These are phyloP conservation scores for Picus viridis DNA, from an alignment of 2,797 vertebrate species.

Conservation along the genomic window DNA sequence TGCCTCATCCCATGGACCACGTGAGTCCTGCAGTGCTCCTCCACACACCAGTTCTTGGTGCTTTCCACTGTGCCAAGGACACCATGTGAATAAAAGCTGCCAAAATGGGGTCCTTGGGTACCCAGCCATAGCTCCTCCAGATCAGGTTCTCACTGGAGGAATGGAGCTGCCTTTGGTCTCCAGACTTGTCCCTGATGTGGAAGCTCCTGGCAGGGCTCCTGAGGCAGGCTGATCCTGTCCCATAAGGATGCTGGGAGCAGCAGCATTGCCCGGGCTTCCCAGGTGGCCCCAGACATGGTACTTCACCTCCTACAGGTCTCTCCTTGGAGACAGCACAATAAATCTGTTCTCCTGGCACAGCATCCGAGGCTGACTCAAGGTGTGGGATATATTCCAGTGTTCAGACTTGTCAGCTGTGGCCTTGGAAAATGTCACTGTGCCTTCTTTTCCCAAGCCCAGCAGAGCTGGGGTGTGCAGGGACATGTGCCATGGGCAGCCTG, in stretches of 20 bases:
- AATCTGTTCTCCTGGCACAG: not conserved
- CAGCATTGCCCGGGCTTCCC: not conserved
- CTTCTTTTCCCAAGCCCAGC: not conserved
- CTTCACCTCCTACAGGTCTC: not conserved
- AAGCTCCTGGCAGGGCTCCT: not conserved
- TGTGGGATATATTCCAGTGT: not conserved
- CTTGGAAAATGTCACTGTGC: not conserved
- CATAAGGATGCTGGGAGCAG: not conserved
- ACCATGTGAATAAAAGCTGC: rapidly evolving
- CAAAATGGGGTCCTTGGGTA: not conserved
- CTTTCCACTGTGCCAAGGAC: not conserved
- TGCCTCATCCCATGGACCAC: not conserved
- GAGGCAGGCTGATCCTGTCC: not conserved
- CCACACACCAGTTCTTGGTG: rapidly evolving
- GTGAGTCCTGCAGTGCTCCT: not conserved
- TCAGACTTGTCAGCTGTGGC: not conserved
- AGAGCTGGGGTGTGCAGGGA: rapidly evolving
- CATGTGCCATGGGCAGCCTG: not conserved
- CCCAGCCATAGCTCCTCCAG: rapidly evolving
- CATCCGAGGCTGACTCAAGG: not conserved
- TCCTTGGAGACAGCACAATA: not conserved
- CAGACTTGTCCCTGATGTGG: not conserved
- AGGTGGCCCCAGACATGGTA: not conserved
- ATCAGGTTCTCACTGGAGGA: rapidly evolving
- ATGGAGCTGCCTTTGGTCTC: not conserved